Conservation (phyloP, 1,140 invertebrate species). For the Danaus melanippus region DNA sequence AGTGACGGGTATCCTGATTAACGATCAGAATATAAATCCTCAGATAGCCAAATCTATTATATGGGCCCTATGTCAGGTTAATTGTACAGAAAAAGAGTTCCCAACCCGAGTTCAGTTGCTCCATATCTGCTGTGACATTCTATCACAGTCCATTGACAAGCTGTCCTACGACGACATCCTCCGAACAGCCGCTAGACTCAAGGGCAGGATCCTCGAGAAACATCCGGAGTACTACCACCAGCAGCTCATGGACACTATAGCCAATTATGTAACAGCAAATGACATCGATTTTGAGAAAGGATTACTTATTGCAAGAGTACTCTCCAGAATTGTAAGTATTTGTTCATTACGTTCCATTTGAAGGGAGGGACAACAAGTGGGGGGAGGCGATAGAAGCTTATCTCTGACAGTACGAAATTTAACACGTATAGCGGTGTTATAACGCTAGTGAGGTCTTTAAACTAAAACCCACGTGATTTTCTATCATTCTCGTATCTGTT, state of each 20-base stretch:
- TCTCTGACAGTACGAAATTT: too few species aligned
- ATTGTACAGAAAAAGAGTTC: constrained; percentile 40
- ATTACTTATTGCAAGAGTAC: constrained; percentile 61
- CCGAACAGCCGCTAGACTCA: constrained; percentile 58
- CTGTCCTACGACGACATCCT: constrained; percentile 66
- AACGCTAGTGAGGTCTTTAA: too few species aligned
- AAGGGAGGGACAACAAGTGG: too few species aligned
- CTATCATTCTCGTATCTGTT: too few species aligned
- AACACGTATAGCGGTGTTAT: too few species aligned
- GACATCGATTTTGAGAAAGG: constrained; percentile 68
- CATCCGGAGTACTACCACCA: constrained; percentile 74
- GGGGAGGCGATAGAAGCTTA: too few species aligned
- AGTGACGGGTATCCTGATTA: constrained; percentile 57
- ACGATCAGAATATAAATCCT: constrained; percentile 56
- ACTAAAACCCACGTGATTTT: too few species aligned
- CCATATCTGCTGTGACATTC: constrained; percentile 55
- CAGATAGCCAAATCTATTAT: constrained; percentile 64
- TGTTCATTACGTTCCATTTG: constrained; percentile 4
- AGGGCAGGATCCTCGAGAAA: constrained; percentile 50
- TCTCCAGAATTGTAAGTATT: constrained; percentile 72
- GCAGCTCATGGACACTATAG: constrained; percentile 69
- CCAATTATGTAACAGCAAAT: constrained; percentile 62
- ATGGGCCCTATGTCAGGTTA: constrained; percentile 66
- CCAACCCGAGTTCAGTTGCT: constrained; percentile 61
- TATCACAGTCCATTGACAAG: constrained; percentile 55